Evolutionary conservation across 2,113 vertebrate genomes (phyloP), one percentile per base, ranked within the genome.

Genomic region (Potamarius usumacintae): DNA sequence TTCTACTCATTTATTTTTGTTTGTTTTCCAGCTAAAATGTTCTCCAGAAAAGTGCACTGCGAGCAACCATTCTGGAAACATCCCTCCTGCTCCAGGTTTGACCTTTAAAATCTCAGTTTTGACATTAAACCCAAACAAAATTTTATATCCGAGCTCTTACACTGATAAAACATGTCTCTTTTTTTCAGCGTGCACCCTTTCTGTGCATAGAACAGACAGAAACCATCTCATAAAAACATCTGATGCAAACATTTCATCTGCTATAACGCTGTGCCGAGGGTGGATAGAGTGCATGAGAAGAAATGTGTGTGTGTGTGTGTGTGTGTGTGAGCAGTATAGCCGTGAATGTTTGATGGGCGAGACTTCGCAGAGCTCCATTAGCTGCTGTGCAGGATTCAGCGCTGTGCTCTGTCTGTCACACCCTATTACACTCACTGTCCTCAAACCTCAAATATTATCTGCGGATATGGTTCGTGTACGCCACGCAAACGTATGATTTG

Each of bases 321-420:
- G 65, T 74, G 58, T 84, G 89, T 80, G 57, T 63, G 58, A 55
- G 58, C 48, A 74, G 60, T 72, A 60, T n/a, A 48, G 25, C 72
- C 25, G 82, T 84, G 72, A 89, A 88, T 89, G 89, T 87, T 90
- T 89, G 80, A 90, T 88, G 76, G 83, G 1, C 34, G 83, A 88
- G 84, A 81, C 82, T 88, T 30, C 85, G 86, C 85, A 85, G 80
- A 79, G 85, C 58, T 88, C 77, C 72, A 88, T 90, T 77, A 90
- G 84, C 72, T 85, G 89, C 57, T 89, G 79, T 88, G 58, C 88
- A 48, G 74, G 89, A 91, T 90, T 91, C 91, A 91, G 91, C 85
- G 88, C 91, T 92, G 91, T 91, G 86, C 91, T 93, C 93, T 92
- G 89, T 93, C 92, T 93, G 93, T 94, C 93, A 93, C 89, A 91